Conservation (phyloP, 2,113 vertebrate genomes). For the Chloebia gouldiae region DNA sequence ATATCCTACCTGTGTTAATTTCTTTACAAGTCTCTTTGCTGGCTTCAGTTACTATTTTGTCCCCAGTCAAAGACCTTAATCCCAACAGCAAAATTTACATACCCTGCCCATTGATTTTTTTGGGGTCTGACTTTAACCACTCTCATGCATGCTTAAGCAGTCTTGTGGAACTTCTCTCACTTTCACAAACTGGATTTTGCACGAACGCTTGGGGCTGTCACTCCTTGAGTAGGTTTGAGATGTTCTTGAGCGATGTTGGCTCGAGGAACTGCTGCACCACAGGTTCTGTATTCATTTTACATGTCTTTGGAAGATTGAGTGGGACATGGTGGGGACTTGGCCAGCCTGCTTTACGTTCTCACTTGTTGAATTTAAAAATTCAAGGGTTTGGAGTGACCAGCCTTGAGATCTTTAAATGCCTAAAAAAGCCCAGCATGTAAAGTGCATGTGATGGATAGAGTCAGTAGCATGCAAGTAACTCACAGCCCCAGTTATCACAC, state of each 20-base stretch:
- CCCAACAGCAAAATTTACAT: not conserved
- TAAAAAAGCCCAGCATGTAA: not conserved
- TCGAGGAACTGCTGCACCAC: not conserved
- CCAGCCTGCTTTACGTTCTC: not conserved
- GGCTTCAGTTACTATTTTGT: not conserved
- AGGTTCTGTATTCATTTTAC: not conserved
- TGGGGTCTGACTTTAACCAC: not conserved
- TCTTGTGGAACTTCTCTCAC: not conserved
- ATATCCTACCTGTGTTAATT: not conserved
- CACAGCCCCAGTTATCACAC: not conserved
- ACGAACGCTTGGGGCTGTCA: not conserved
- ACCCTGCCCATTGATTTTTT: not conserved
- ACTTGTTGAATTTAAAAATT: not conserved
- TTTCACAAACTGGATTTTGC: not conserved
- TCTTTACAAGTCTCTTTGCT: not conserved
- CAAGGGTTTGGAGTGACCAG: not conserved
- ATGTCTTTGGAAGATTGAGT: not conserved
- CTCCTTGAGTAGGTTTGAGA: not conserved
- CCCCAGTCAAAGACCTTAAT: not conserved
- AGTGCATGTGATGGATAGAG: not conserved
- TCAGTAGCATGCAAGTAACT: no score
- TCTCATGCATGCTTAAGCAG: fast-evolving
- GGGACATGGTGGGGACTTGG: not conserved
- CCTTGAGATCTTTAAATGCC: not conserved
- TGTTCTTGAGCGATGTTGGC: not conserved